Percentiles rank a stretch among this genome's conserved stretches.
phyloP scores from a whole-genome alignment of 2,797 vertebrate genomes.

The Enteromius trimaculatus region DNA sequence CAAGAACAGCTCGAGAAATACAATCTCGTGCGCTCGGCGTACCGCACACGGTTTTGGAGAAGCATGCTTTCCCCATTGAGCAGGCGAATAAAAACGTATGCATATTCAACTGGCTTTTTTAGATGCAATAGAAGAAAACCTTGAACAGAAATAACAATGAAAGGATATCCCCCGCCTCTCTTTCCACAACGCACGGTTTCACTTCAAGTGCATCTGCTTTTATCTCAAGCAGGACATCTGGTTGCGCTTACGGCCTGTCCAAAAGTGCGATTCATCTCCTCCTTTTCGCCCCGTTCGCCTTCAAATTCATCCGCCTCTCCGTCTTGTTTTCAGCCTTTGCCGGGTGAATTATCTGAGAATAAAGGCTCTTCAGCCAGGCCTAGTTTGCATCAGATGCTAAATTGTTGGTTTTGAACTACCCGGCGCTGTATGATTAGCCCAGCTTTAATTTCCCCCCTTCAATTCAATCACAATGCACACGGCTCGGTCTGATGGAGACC shows the following conservation, averaged over 20 bases:
- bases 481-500: constrained; percentile 28
- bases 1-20: constrained; percentile 1
- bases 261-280: constrained; percentile 57
- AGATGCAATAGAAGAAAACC: constrained; percentile 59
- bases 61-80: constrained; percentile 32
- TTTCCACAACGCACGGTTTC: constrained; percentile 52
- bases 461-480: constrained; percentile 42
- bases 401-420: constrained; percentile 53
- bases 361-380: constrained; percentile 49
- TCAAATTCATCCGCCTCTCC: constrained; percentile 38
- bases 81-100: constrained; percentile 33
- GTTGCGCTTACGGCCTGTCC: constrained; percentile 56
- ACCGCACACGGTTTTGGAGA: constrained; percentile 34
- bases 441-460: constrained; percentile 50
- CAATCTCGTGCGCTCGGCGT: neutral
- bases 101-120: constrained; percentile 53
- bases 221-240: constrained; percentile 63
- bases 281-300: constrained; percentile 38
- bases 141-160: constrained; percentile 64
- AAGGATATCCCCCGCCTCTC: constrained; percentile 57
- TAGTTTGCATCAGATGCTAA: constrained; percentile 54
- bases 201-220: constrained; percentile 61
- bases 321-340: constrained; percentile 32
- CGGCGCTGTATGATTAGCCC: constrained; percentile 47
- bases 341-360: constrained; percentile 39